Evolutionary conservation across 2,113 vertebrate species (phyloP).

Genomic region (Embiotoca jacksoni): DNA sequence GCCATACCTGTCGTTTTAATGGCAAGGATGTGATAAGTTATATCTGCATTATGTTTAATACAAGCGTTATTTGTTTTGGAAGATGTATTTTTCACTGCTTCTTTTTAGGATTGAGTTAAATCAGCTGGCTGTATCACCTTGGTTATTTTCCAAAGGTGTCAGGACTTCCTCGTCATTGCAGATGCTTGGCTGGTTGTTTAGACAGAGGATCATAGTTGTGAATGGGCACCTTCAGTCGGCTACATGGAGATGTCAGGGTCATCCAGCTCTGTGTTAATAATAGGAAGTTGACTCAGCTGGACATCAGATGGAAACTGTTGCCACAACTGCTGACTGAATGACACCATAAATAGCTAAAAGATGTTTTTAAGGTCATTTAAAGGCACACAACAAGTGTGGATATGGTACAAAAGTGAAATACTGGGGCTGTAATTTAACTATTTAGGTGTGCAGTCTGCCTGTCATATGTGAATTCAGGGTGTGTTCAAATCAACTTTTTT

Average conservation of each 20-base stretch:
- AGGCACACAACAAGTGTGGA: neutral
- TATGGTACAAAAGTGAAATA: neutral
- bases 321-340: neutral
- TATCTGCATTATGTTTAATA: too few relatives aligned
- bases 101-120: neutral
- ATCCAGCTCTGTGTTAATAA: conserved; percentile 6
- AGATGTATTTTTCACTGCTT: neutral
- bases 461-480: too few relatives aligned
- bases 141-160: too few relatives aligned
- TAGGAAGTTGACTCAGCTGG: neutral
- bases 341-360: neutral
- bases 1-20: neutral
- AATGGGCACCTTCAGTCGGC: neutral
- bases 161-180: too few relatives aligned
- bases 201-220: neutral
- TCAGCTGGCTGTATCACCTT: neutral
- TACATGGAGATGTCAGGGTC: neutral
- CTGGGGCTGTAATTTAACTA: too few relatives aligned
- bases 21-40: too few relatives aligned
- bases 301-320: conserved; percentile 13
- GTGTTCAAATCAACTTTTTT: too few relatives aligned
- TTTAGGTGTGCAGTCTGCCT: too few relatives aligned
- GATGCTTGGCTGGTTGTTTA: neutral
- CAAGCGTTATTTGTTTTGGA: too few relatives aligned
- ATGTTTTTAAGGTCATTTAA: neutral